Base-by-base conservation (phyloP, 1,140 invertebrate genomes). In the Dufourea novaeangliae region DNA sequence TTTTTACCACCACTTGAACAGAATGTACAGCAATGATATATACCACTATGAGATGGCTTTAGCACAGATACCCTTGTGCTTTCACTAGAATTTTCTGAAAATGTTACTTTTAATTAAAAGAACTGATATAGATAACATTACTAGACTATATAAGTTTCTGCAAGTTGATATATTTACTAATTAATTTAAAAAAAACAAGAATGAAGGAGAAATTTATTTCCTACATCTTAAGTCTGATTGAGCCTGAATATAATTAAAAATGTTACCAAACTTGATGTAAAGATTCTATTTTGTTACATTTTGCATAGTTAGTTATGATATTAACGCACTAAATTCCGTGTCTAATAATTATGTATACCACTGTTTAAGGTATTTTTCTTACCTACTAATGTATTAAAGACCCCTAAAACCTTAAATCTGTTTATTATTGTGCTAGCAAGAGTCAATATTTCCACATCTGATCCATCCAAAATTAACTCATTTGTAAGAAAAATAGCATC, bases 1-100 rank as follows among this genome's bases (percentile, higher is more conserved):
- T 95, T 95, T 76, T 92, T 94, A 17, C 96, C 96, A 17, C 95
- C 95, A 76, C 95, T 96, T 1, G 96, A 97, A 86, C 96, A 97
- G 87, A 96, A 97, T n/a, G 95, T 94, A 83, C 96, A 96, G 85
- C 96, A 97, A 90, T 97, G 96, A 92, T 94, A 97, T 80, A 95
- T 94, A 1, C 96, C 96, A 54, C 90, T 91, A 83, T 97, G 96
- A 22, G 71, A 50, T 20, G 81, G 66, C 70, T 76, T 86, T 8
- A 37, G 79, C 69, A 46, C 75, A 67, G 54, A 84, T 68, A 54
- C 68, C 84, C 63, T 71, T 63, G 29, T 52, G 39, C 67, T 22
- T 29, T 74, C 62, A 11, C 25, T 46, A 89, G 50, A 93, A 87
- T 56, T 93, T 92, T 56, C 94, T 81, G 41, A 27, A 80, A 73